Evolutionary conservation across 2,113 vertebrate genomes (phyloP), one percentile per base, ranked within the genome.

Genomic region (Gadus chalcogrammus): DNA sequence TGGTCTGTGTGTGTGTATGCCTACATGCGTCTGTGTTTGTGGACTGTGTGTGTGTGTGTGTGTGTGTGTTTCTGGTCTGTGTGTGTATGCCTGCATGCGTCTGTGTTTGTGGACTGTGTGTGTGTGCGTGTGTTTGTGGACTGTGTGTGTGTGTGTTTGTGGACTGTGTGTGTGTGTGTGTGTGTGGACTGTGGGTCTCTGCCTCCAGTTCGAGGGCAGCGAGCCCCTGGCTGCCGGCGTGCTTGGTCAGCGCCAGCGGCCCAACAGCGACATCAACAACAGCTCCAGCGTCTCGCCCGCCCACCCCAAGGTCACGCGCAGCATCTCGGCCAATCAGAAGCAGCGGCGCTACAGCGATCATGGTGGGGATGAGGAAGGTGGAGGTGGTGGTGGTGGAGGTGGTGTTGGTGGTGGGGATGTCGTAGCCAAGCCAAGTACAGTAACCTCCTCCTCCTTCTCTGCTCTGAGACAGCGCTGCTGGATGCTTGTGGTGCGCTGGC

Each of bases 281-380:
- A 98, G 96, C 82, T 95, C 94, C 1, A 92, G 94, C 58, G 93
- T 95, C 85, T 99, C 97, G n/a, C 97, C 97, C 0, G 96, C 96
- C 61, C 97, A 99, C 90, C 91, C 97, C 90, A 99, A 98, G 89
- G 97, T 98, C 83, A 97, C 97, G 4, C 91, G 96, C 81, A 99
- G 96, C 88, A 94, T 96, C 89, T 99, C 97, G 0, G 95, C 96
- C 69, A 99, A 96, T 77, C 97, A 99, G 94, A 99, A 99, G 68
- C 97, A 99, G 69, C 93, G 97, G 11, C 95, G 97, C 61, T 99
- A 96, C 91, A 99, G 97, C 38, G 97, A 99, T 88, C 97, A 99
- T 70, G 97, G 97, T 99, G 90, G 84, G 95, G 87, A 89, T 86
- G 86, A 85, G 67, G 66, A 84, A 74, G 85, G 58, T 81, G 88